phyloP scores from a whole-genome alignment of 2,888 invertebrate species.

The Ectemnius lituratus region DNA sequence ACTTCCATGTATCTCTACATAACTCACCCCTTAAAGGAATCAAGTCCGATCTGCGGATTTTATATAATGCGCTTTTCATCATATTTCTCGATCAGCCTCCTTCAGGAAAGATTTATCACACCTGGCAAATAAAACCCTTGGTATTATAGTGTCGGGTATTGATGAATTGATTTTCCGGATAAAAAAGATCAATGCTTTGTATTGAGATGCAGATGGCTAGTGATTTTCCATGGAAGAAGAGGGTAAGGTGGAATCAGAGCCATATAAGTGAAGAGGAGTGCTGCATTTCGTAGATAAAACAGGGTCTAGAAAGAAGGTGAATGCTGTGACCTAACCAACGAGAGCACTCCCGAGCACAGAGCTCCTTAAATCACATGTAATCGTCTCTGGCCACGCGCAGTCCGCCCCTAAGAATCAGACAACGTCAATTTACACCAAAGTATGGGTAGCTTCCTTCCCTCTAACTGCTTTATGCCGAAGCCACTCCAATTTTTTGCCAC shows the following conservation, averaged over 20 bases:
- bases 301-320: slow-evolving; percentile 56
- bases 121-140: not conserved
- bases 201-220: slow-evolving; percentile 42
- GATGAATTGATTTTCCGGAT: not conserved
- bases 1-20: too few relatives aligned
- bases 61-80: not conserved
- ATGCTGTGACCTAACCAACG: slow-evolving; percentile 61
- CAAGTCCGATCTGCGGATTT: not conserved
- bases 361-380: slow-evolving; percentile 64
- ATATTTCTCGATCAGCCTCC: not conserved
- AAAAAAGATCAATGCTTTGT: slow-evolving; percentile 22
- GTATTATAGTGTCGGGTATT: not conserved
- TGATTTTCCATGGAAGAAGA: slow-evolving; percentile 20
- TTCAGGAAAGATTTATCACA: slow-evolving; percentile 2
- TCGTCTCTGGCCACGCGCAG: slow-evolving; percentile 61
- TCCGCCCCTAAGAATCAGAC: slow-evolving; percentile 49
- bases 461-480: slow-evolving; percentile 16
- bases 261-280: slow-evolving; percentile 58
- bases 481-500: not conserved
- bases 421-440: slow-evolving; percentile 46
- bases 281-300: slow-evolving; percentile 74
- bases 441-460: slow-evolving; percentile 32
- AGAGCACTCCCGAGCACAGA: slow-evolving; percentile 53
- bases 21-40: not conserved
- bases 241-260: slow-evolving; percentile 26